Evolutionary conservation across 2,113 vertebrate genomes (phyloP).

Genomic region (Rhegmatorhina hoffmannsi): DNA sequence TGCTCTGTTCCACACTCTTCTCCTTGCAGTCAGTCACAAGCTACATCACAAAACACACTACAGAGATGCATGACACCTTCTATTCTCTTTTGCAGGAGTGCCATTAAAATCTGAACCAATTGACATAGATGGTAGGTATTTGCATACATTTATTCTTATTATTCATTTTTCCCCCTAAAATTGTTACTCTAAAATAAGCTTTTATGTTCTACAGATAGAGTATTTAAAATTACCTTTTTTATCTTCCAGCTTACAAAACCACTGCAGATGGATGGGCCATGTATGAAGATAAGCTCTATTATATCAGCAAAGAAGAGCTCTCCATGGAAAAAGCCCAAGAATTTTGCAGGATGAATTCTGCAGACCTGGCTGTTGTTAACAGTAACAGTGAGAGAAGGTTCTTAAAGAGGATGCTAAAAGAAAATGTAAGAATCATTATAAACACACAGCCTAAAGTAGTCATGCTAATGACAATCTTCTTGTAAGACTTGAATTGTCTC

Average conservation of each 20-base stretch:
- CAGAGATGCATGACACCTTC: fast-evolving
- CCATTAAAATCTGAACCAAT: constrained; percentile 80
- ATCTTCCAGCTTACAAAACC: constrained; percentile 76
- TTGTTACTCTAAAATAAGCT: not conserved
- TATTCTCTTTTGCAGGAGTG: constrained; percentile 75
- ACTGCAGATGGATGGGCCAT: constrained; percentile 90
- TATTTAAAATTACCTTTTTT: not conserved
- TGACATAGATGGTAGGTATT: constrained; percentile 71
- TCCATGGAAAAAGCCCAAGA: constrained; percentile 84
- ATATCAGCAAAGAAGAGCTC: constrained; percentile 74
- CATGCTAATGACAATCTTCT: not conserved
- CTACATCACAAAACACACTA: not conserved
- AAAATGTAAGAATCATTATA: constrained; percentile 1
- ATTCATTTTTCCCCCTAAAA: not conserved
- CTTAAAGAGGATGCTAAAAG: constrained; percentile 81
- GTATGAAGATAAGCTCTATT: constrained; percentile 86
- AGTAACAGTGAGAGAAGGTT: constrained; percentile 87
- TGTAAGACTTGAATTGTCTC: not conserved
- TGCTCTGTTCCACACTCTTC: not conserved
- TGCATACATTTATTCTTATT: not conserved
- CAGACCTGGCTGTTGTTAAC: constrained; percentile 82
- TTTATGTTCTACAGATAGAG: not conserved
- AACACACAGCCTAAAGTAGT: not conserved
- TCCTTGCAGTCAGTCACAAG: not conserved
- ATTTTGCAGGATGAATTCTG: constrained; percentile 85